These are phyloP conservation scores for Halisarca cf. caerulea DNA, from an alignment of 37 sponge, comb jelly and placozoan genomes.

Conservation along the genomic window DNA sequence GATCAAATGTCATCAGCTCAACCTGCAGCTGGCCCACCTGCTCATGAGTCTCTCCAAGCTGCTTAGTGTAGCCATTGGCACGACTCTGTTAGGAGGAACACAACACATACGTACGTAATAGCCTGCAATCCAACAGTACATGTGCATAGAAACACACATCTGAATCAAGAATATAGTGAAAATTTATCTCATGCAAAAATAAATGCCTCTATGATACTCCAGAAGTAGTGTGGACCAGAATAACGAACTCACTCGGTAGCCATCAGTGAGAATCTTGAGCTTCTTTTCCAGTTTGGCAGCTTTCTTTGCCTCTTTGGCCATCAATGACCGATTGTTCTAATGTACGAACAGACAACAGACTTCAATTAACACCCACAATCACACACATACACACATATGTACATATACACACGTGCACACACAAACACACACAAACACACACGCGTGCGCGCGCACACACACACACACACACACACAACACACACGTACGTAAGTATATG, in stretches of 20 bases:
- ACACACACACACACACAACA: neutral
- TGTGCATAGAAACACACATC: too few species aligned
- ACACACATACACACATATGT: conserved; percentile 11
- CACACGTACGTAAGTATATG: neutral
- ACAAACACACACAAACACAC: too few species aligned
- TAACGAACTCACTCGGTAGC: conserved; percentile 83
- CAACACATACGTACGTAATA: too few species aligned
- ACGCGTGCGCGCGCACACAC: neutral
- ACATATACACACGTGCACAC: conserved; percentile 1
- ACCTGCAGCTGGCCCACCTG: conserved; percentile 75
- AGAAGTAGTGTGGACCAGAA: too few species aligned
- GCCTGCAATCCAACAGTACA: too few species aligned
- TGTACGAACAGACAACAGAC: neutral
- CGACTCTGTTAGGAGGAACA: conserved; percentile 23
- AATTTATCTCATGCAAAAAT: too few species aligned
- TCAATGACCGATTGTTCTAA: conserved; percentile 58
- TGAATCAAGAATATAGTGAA: too few species aligned
- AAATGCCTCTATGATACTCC: too few species aligned
- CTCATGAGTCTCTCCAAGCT: conserved; percentile 85
- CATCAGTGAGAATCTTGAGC: conserved; percentile 86
- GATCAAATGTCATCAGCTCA: conserved; percentile 83
- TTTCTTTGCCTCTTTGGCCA: conserved; percentile 93
- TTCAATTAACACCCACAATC: neutral
- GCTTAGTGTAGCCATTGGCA: conserved; percentile 60
- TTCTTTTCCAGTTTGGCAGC: conserved; percentile 97